Evolutionary conservation across 2,888 invertebrate genomes (phyloP).

Genomic region (Heliconius aoede): DNA sequence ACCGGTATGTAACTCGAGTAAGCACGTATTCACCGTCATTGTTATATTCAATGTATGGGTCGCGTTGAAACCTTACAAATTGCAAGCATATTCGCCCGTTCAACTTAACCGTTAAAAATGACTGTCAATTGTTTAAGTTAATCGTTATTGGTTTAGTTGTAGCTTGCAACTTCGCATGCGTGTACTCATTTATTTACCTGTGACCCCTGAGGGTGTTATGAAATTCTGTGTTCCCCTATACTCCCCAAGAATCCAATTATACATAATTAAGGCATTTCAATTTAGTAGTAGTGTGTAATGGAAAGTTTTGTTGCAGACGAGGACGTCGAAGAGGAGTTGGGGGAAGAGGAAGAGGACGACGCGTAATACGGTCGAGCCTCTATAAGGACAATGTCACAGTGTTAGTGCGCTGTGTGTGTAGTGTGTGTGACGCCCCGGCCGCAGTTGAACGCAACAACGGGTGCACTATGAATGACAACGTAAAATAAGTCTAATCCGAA

Average conservation of each 20-base stretch:
- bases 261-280: not conserved
- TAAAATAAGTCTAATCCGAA: slow-evolving; percentile 81
- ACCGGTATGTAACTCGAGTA: slow-evolving; percentile 36
- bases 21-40: slow-evolving; percentile 42
- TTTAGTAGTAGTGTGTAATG: not conserved
- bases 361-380: slow-evolving; percentile 82
- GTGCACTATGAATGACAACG: slow-evolving; percentile 83
- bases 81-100: slow-evolving; percentile 16
- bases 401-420: slow-evolving; percentile 70
- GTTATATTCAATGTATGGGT: slow-evolving; percentile 33
- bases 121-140: slow-evolving; percentile 4
- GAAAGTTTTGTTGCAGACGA: slow-evolving; percentile 71
- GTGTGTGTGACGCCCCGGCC: slow-evolving; percentile 81
- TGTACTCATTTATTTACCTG: not conserved
- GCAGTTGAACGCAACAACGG: slow-evolving; percentile 81
- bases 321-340: slow-evolving; percentile 80
- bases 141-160: not conserved
- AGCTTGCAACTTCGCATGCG: not conserved
- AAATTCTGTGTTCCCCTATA: no score
- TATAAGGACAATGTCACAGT: slow-evolving; percentile 84
- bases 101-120: slow-evolving; percentile 10
- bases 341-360: slow-evolving; percentile 81
- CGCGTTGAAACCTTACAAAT: slow-evolving; percentile 44
- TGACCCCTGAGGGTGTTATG: no score
- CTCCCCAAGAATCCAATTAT: not conserved